These are phyloP conservation scores for Tetramorium parvispinum DNA, from an alignment of 1,140 invertebrate species.

Conservation along the genomic window DNA sequence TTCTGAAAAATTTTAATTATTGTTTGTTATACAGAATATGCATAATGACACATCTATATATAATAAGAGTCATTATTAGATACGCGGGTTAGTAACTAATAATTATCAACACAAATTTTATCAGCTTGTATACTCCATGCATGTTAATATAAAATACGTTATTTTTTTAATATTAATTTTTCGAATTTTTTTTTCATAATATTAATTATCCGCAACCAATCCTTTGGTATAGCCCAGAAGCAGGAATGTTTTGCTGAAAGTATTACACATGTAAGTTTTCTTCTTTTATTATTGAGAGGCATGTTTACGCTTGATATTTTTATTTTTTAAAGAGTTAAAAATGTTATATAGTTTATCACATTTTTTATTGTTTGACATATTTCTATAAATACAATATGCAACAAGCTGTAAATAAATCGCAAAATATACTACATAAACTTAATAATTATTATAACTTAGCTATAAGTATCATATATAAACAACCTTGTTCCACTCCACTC, in stretches of 20 bases:
- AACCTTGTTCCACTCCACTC: not conserved
- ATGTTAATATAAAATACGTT: conserved; percentile 22
- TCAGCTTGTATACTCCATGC: not conserved
- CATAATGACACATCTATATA: not conserved
- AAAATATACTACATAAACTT: conserved; percentile 44
- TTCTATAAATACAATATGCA: conserved; percentile 52
- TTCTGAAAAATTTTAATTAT: conserved; percentile 59
- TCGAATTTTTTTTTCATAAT: not conserved
- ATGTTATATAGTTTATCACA: conserved; percentile 32
- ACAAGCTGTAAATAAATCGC: conserved; percentile 50
- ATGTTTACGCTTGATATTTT: not conserved
- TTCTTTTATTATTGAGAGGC: too few relatives aligned
- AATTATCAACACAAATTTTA: not conserved
- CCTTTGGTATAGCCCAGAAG: not conserved
- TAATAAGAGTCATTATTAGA: conserved; percentile 11
- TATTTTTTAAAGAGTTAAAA: not conserved
- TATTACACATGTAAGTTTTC: not conserved
- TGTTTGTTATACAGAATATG: conserved; percentile 18
- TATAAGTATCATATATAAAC: conserved; percentile 12
- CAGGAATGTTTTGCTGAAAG: not conserved
- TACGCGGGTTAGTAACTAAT: not conserved
- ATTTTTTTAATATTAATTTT: conserved; percentile 15
- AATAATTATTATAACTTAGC: conserved; percentile 34
- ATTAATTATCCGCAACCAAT: conserved; percentile 4
- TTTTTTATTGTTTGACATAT: conserved; percentile 59